phyloP scores from a whole-genome alignment of 2,888 invertebrate genomes.

The Lydus trimaculatus region DNA sequence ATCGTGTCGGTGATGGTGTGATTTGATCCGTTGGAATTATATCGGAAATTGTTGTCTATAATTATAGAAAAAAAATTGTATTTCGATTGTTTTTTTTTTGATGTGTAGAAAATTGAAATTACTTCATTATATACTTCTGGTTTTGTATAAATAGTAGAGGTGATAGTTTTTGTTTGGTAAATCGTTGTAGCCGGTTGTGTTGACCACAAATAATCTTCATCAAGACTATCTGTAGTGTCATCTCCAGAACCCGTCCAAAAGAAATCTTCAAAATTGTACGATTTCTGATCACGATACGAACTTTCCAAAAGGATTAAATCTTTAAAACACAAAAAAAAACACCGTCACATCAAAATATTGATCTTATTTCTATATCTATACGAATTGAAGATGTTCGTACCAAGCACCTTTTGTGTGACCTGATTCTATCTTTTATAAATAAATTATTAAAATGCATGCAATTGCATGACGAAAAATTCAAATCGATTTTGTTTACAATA shows the following conservation, averaged over 20 bases:
- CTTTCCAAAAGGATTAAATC: conserved; percentile 51
- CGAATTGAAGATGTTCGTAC: not conserved
- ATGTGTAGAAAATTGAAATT: not conserved
- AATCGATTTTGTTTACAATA: not conserved
- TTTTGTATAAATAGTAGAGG: conserved; percentile 75
- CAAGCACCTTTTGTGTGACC: conserved; percentile 4
- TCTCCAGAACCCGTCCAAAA: conserved; percentile 91
- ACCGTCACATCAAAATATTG: conserved; percentile 20
- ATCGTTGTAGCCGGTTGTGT: conserved; percentile 65
- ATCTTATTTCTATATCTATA: not conserved
- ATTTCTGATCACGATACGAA: conserved; percentile 45
- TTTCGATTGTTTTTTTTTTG: not conserved
- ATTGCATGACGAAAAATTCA: not conserved
- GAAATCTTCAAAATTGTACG: conserved; percentile 79
- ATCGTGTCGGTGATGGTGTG: conserved; percentile 39
- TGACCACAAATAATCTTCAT: conserved; percentile 60
- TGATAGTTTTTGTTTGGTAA: conserved; percentile 72
- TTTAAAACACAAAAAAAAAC: too few species aligned
- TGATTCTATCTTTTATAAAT: conserved; percentile 3
- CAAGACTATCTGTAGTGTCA: conserved; percentile 65
- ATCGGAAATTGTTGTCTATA: conserved; percentile 62
- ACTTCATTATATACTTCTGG: conserved; percentile 40
- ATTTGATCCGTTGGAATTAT: conserved; percentile 60
- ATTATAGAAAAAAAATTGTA: not conserved
- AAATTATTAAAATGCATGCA: not conserved